Conservation (phyloP, 2,888 invertebrate species). For the Drosophila trichaetosa region DNA sequence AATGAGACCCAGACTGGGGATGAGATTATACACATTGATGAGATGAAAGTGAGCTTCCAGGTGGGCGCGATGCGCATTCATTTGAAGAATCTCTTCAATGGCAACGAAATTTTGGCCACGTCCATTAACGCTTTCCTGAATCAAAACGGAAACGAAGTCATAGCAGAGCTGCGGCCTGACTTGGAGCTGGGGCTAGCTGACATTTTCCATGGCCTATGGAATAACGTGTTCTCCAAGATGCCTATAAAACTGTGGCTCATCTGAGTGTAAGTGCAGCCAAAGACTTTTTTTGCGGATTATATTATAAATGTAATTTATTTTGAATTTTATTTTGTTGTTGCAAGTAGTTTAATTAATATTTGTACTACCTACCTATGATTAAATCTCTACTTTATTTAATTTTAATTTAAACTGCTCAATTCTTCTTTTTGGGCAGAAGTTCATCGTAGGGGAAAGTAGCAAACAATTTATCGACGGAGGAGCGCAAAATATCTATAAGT, state of each 20-base stretch:
- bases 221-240: slow-evolving; percentile 87
- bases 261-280: slow-evolving; percentile 48
- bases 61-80: slow-evolving; percentile 86
- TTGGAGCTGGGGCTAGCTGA: slow-evolving; percentile 86
- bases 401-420: slow-evolving; percentile 7
- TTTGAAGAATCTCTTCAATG: slow-evolving; percentile 87
- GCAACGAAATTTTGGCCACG: slow-evolving; percentile 87
- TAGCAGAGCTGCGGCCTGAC: slow-evolving; percentile 87
- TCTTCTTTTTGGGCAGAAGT: slow-evolving; percentile 84
- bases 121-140: slow-evolving; percentile 87
- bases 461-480: slow-evolving; percentile 87
- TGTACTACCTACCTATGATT: slow-evolving; percentile 36
- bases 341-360: slow-evolving; percentile 34
- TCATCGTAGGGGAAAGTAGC: slow-evolving; percentile 87
- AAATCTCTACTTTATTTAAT: slow-evolving; percentile 36
- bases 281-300: slow-evolving; percentile 24
- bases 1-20: slow-evolving; percentile 84
- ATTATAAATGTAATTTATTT: slow-evolving; percentile 67
- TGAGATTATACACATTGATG: slow-evolving; percentile 85
- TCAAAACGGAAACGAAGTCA: slow-evolving; percentile 87
- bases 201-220: slow-evolving; percentile 87
- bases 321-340: slow-evolving; percentile 23
- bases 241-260: slow-evolving; percentile 87
- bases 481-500: slow-evolving; percentile 87
- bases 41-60: slow-evolving; percentile 87